These are phyloP conservation scores for Caenorhabditis panamensis DNA, from an alignment of 2,888 invertebrate species.

Conservation along the genomic window DNA sequence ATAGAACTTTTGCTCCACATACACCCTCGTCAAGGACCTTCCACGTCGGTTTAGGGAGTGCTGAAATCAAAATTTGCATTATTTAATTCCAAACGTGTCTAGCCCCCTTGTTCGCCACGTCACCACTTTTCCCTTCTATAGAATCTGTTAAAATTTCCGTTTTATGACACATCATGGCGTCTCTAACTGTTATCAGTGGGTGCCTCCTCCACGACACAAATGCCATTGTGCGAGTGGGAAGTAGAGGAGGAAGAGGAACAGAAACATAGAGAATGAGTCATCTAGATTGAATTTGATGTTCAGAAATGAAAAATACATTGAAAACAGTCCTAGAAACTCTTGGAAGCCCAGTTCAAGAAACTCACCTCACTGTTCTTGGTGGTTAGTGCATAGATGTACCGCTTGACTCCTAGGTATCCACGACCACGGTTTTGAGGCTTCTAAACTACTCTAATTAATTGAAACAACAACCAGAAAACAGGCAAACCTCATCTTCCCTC, in stretches of 20 bases:
- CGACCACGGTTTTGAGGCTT: constrained; percentile 34
- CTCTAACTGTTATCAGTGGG: constrained; percentile 16
- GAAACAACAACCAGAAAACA: not conserved
- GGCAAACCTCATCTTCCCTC: constrained; percentile 37
- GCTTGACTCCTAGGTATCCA: constrained; percentile 49
- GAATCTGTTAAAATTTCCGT: not conserved
- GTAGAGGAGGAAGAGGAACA: not conserved
- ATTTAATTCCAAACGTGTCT: too few relatives aligned
- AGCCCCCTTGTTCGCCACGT: constrained; percentile 29
- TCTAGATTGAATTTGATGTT: too few relatives aligned
- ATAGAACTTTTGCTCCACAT: constrained; percentile 63
- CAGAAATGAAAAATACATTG: not conserved
- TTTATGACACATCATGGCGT: not conserved
- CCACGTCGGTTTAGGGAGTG: constrained; percentile 46
- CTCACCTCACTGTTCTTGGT: constrained; percentile 45
- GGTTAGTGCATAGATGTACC: constrained; percentile 59
- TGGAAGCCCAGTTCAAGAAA: not conserved
- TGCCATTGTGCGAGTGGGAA: constrained; percentile 25
- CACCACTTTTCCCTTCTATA: constrained; percentile 2
- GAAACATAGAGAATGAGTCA: not conserved
- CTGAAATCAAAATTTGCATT: constrained; percentile 17
- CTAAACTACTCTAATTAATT: constrained; percentile 23
- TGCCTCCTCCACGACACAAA: not conserved
- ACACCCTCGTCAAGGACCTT: constrained; percentile 63
- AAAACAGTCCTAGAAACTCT: not conserved